Conservation (phyloP, 2,888 invertebrate species). For the Itoplectis maculator region DNA sequence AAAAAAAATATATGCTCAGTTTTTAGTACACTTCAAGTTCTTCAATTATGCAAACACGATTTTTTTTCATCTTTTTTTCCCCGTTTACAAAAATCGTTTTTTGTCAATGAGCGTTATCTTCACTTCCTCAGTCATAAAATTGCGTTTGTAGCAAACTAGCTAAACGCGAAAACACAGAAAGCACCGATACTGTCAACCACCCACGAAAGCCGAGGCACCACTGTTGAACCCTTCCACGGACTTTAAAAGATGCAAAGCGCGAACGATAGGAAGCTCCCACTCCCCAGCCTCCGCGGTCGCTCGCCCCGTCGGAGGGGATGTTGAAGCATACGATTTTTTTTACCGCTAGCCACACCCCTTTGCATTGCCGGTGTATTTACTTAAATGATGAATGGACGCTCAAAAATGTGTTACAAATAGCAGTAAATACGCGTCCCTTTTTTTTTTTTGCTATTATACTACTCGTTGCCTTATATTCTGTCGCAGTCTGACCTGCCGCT, state of each 20-base stretch:
- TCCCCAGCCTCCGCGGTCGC: slow-evolving; percentile 53
- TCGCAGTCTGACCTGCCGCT: neutral
- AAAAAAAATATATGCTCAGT: too few species aligned
- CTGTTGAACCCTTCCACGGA: slow-evolving; percentile 75
- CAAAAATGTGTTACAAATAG: neutral
- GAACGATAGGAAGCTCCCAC: slow-evolving; percentile 80
- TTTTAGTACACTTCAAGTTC: too few species aligned
- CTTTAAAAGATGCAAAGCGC: slow-evolving; percentile 78
- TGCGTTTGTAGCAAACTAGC: neutral
- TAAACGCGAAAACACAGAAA: neutral
- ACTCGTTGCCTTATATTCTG: neutral
- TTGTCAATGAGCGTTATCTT: too few species aligned
- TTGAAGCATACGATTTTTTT: slow-evolving; percentile 33
- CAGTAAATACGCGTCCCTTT: neutral
- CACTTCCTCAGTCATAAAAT: too few species aligned
- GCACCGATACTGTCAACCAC: slow-evolving; percentile 13
- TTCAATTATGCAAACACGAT: too few species aligned
- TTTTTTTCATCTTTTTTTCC: too few species aligned
- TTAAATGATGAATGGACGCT: slow-evolving; percentile 32
- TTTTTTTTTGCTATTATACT: neutral
- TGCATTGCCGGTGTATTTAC: slow-evolving; percentile 64
- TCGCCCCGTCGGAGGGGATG: slow-evolving; percentile 69
- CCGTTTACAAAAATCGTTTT: too few species aligned
- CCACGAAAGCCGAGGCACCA: slow-evolving; percentile 64
- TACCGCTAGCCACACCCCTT: slow-evolving; percentile 60